Conservation (phyloP, 2,113 vertebrate genomes). For the Rhinoderma darwinii region DNA sequence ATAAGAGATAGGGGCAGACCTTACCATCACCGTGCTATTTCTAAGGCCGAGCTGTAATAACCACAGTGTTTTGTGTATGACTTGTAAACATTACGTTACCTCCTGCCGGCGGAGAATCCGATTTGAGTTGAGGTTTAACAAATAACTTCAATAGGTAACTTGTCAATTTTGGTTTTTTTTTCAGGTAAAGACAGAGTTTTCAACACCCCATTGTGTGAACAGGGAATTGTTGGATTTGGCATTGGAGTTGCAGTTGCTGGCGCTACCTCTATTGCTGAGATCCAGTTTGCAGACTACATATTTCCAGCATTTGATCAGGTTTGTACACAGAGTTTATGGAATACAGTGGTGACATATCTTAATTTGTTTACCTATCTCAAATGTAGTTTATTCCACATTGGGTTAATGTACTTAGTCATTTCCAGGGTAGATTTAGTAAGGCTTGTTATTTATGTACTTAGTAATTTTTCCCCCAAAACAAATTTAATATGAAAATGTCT, state of each 20-base stretch:
- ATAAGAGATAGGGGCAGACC: constrained; percentile 1
- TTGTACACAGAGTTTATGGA: constrained; percentile 59
- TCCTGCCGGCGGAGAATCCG: constrained; percentile 29
- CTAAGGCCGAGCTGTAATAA: neutral
- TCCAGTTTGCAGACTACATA: constrained; percentile 99
- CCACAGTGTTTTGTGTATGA: constrained; percentile 21
- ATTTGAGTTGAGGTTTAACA: neutral
- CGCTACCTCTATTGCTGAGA: constrained; percentile 95
- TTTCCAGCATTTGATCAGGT: constrained; percentile 99
- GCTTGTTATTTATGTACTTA: neutral
- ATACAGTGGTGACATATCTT: neutral
- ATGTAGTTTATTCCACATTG: neutral
- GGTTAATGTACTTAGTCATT: neutral
- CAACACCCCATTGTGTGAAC: constrained; percentile 97
- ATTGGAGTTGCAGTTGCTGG: constrained; percentile 91
- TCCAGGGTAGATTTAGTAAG: neutral
- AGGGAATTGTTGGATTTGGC: constrained; percentile 97
- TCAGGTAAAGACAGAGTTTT: constrained; percentile 96
- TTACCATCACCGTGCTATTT: neutral
- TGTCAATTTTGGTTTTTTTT: constrained; percentile 36
- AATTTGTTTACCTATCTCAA: neutral
- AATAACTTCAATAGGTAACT: constrained; percentile 13
- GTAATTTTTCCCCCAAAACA: neutral
- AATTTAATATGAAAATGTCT: neutral
- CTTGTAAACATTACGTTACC: constrained; percentile 24